Evolutionary conservation across 2,888 invertebrate species (phyloP), one percentile per base, ranked within the genome.

Genomic region (Corythucha ciliata): DNA sequence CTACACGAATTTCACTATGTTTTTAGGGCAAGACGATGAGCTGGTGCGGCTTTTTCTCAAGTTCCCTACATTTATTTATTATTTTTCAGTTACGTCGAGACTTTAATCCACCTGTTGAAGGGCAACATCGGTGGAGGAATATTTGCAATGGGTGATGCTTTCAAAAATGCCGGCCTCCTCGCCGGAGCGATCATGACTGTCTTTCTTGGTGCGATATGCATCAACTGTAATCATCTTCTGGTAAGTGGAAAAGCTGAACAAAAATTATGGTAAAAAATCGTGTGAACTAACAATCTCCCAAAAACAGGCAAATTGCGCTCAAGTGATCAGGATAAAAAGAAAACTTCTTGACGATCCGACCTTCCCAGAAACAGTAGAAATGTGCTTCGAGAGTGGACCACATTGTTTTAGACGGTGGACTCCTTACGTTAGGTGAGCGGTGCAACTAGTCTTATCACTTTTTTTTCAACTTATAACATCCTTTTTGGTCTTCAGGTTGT

Each of bases 101-200:
- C 91, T 1, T 73, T 94, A 68, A 83, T 91, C 72, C 93, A 96
- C 68, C 72, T 96, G 53, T 80, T 96, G 66, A 90, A 93, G 67
- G 94, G 93, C 12, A 96, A 94, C 72, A 82, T 97, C 54, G 96
- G 97, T 25, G 91, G 94, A 0, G 97, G 96, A 1, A 79, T 96
- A 58, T 81, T 96, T 64, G 96, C 96, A 1, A 86, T 97, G 81
- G 96, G 96, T 6, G 83, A 89, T 66, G 96, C 92, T 1, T 87
- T 93, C 66, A 85, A 80, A 67, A 87, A 96, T 68, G 88, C 92
- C 18, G 97, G 97, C 6, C 71, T 97, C 2, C 65, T 88, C 54
- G 78, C 91, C 53, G 88, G 87, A 0, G 80, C 89, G 10, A 69
- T 83, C 40, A 77, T 87, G 48, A 81, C 92, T 0, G 72, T 84